Evolutionary conservation across 2,888 invertebrate genomes (phyloP).

Genomic region (Lithophane socia): DNA sequence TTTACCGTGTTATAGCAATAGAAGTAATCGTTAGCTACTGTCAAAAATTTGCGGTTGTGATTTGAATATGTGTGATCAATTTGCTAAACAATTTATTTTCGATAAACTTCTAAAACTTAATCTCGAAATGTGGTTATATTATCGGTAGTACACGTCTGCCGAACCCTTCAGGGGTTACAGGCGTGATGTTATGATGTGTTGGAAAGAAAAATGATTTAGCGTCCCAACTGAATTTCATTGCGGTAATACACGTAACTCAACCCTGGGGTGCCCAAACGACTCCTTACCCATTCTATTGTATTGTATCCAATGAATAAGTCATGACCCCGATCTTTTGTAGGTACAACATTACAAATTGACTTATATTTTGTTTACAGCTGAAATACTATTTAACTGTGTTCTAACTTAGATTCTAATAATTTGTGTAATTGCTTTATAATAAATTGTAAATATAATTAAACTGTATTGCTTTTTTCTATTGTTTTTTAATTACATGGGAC

Average conservation of each 20-base stretch:
- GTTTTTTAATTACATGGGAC: neutral
- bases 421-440: neutral
- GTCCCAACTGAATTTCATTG: conserved; percentile 30
- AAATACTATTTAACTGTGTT: neutral
- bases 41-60: too few species aligned
- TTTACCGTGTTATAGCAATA: too few species aligned
- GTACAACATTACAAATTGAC: conserved; percentile 21
- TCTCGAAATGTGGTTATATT: neutral
- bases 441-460: too few species aligned
- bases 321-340: conserved; percentile 33
- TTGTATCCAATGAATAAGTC: conserved; percentile 37
- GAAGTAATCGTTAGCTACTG: too few species aligned
- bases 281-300: conserved; percentile 24
- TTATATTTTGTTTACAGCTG: neutral
- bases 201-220: conserved; percentile 25
- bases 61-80: neutral
- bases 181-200: neutral
- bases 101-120: too few species aligned
- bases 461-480: too few species aligned
- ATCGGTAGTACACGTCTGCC: neutral
- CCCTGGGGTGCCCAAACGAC: conserved; percentile 4
- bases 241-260: conserved; percentile 22
- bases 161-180: neutral
- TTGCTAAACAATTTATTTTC: too few species aligned
- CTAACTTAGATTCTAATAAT: neutral